These are phyloP conservation scores for Macheiramphus alcinus DNA, from an alignment of 2,113 vertebrate genomes.

Conservation along the genomic window DNA sequence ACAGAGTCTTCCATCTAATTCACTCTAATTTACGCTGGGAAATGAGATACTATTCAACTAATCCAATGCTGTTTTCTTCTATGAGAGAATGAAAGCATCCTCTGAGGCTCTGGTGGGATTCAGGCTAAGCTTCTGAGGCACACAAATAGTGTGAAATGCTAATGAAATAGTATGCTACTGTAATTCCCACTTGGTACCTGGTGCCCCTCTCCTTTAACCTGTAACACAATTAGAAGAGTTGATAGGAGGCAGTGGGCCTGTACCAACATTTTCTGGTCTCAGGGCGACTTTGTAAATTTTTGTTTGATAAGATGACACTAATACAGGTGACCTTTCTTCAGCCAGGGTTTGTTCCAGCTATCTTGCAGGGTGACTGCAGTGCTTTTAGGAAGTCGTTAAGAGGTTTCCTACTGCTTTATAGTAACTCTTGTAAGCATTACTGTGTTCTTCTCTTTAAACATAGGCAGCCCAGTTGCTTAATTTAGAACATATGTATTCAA, in stretches of 20 bases:
- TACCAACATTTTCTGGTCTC: neutral
- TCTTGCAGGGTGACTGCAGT: neutral
- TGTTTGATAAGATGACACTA: neutral
- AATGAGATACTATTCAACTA: conserved; percentile 63
- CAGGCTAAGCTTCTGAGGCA: conserved; percentile 37
- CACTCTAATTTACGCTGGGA: conserved; percentile 62
- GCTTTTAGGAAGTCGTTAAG: neutral
- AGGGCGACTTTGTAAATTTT: neutral
- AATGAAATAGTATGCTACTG: neutral
- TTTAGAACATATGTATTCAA: neutral
- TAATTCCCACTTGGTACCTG: neutral
- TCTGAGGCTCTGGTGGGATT: conserved; percentile 41
- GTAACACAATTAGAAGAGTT: neutral
- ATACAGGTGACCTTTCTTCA: neutral
- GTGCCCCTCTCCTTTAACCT: neutral
- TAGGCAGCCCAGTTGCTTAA: neutral
- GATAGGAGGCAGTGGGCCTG: neutral
- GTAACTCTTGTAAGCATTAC: neutral
- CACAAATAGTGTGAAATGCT: conserved; percentile 34
- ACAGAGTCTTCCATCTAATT: conserved; percentile 51
- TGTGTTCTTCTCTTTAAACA: neutral
- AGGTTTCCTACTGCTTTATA: neutral
- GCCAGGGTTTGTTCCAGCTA: neutral
- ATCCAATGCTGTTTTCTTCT: conserved; percentile 35
- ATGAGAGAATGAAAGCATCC: conserved; percentile 46